Base-by-base conservation (phyloP, 1,140 invertebrate genomes). In the Drosophila oshimai region DNA sequence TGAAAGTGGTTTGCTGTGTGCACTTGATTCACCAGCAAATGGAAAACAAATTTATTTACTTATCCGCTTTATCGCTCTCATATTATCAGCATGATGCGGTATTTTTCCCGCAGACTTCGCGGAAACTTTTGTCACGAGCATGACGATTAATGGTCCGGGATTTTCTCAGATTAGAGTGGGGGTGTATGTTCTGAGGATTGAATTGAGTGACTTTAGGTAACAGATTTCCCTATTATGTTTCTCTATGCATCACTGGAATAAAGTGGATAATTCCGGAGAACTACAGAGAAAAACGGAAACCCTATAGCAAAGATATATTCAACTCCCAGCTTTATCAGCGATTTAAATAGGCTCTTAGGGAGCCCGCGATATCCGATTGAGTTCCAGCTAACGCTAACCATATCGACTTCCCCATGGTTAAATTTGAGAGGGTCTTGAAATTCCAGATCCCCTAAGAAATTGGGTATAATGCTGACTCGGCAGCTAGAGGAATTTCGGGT, bases 121-220 rank as follows among this genome's bases (percentile, higher is more conserved):
- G 80, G 80, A 86, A 84, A 86, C 80, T 75, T 84, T 84, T 86
- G 58, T 57, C 60, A 68, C 69, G 26, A 53, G 57, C 39, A 62
- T 67, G 41, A 44, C 36, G 71, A 26, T 44, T 71, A 60, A 61
- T 50, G 55, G 36, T 26, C 17, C 24, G 50, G 65, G 54, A 81
- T 75, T 80, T 79, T 47, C 17, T 15, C 34, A 77, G 78, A 83
- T 76, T 69, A 61, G 28, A 47, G 10, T 50, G 60, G 57, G 26
- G 24, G n/a, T 36, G 6, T 7, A 24, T 7, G n/a, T n/a, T n/a
- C n/a, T n/a, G 20, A 3, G 39, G 20, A 41, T 41, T 41, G 20
- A 22, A 12, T 18, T 18, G n/a, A 18, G n/a, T 12, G 39, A 41
- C n/a, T 41, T 6, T 44, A 24, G 13, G 42, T 22, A 37, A 37